Conservation (phyloP, 2,888 invertebrate species). For the Trachelus iudaicus region DNA sequence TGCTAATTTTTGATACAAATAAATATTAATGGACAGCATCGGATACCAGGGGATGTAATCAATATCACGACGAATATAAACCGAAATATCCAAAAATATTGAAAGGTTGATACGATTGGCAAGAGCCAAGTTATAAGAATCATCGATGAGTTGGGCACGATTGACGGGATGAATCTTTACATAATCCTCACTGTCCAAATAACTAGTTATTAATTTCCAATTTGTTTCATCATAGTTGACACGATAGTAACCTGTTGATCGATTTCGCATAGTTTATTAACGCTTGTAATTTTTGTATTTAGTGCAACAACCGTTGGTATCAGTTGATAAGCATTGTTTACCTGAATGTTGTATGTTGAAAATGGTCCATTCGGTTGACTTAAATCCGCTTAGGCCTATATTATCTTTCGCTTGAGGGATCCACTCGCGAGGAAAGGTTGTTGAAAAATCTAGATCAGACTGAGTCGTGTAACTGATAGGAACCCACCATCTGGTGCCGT, state of each 20-base stretch:
- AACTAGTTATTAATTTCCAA: constrained; percentile 54
- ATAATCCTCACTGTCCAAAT: constrained; percentile 27
- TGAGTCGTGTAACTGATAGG: constrained; percentile 45
- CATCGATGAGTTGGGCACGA: constrained; percentile 69
- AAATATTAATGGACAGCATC: constrained; percentile 68
- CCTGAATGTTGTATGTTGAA: constrained; percentile 74
- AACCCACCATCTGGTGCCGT: constrained; percentile 43
- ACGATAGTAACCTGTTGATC: constrained; percentile 54
- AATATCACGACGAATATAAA: constrained; percentile 70
- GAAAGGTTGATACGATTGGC: constrained; percentile 65
- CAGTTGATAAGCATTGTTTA: constrained; percentile 50
- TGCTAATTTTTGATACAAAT: constrained; percentile 56
- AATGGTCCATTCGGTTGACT: constrained; percentile 68
- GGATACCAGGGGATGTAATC: constrained; percentile 78
- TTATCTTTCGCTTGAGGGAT: constrained; percentile 19
- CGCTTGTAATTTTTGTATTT: background rate
- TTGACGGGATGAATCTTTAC: constrained; percentile 50
- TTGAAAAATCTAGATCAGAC: constrained; percentile 23
- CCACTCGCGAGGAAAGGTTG: constrained; percentile 28
- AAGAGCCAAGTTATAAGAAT: constrained; percentile 64
- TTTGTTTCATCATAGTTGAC: constrained; percentile 62
- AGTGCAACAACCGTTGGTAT: background rate
- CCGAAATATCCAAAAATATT: constrained; percentile 65
- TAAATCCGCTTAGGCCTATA: constrained; percentile 26
- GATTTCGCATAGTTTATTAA: background rate